A percentile compares a stretch with the other conserved stretches of the same genome.
phyloP scores from a whole-genome alignment of 2,797 vertebrate genomes.

The Lacerta bilineata region DNA sequence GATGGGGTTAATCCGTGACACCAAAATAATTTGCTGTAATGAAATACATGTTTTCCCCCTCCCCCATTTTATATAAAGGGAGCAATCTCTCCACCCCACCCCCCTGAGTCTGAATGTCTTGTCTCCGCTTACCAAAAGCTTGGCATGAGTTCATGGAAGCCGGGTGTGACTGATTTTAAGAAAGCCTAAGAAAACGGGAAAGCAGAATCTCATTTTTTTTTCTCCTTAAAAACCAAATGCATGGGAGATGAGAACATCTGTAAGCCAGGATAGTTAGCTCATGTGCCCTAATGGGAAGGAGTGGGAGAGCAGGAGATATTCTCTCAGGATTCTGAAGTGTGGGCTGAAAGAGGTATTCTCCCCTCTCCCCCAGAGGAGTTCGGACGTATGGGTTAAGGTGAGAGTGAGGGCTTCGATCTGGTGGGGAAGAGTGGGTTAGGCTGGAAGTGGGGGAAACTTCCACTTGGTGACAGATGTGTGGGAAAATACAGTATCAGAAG shows the following conservation, averaged over 20 bases:
- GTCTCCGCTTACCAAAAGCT: slow-evolving; percentile 56
- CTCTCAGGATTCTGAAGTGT: neutral
- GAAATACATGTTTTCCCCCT: slow-evolving; percentile 57
- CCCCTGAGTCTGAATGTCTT: slow-evolving; percentile 36
- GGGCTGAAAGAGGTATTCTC: no score
- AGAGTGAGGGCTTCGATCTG: neutral
- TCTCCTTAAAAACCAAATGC: neutral
- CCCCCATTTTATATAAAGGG: slow-evolving; percentile 39
- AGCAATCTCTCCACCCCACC: neutral
- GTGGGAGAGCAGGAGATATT: neutral
- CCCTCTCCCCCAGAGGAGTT: neutral
- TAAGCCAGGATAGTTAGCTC: neutral
- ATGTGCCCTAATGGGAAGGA: neutral
- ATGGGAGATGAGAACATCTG: neutral
- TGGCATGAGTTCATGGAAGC: slow-evolving; percentile 56
- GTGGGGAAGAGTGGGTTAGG: neutral
- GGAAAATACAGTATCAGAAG: neutral
- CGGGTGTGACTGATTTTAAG: slow-evolving; percentile 51
- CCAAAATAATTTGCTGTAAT: slow-evolving; percentile 53
- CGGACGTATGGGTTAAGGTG: neutral
- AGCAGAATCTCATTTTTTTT: slow-evolving; percentile 2
- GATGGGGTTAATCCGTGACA: slow-evolving; percentile 39
- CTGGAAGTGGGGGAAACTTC: neutral
- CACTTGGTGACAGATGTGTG: neutral
- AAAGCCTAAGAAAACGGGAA: neutral